Evolutionary conservation across 2,113 vertebrate species (phyloP), one percentile per base, ranked within the genome.

Genomic region (Sapayoa aenigma): DNA sequence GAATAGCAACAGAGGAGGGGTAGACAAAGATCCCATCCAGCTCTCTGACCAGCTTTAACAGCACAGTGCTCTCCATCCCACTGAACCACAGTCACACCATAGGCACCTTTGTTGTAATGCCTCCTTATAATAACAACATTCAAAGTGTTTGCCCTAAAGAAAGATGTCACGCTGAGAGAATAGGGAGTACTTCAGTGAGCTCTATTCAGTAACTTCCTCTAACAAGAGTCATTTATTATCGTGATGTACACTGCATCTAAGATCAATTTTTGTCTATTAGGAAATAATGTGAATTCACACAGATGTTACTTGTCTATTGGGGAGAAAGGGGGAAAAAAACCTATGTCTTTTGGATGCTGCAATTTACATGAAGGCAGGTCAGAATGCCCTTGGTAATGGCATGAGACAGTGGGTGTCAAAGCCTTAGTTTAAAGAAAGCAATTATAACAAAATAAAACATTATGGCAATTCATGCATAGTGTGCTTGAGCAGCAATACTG

Each of bases 391-490:
- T 90, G 63, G 75, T 93, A 87, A 97, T 88, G 66, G 59, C 69
- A 84, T 56, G 78, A 69, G 93, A 93, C 87, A 83, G 81, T 88
- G 84, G 82, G 63, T 91, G 52, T 95, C 88, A 95, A 93, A 93
- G 80, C 46, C 66, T 96, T 87, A 68, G 93, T 87, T 96, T 96
- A 89, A 95, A 93, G 79, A 97, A 96, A 84, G 77, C 82, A 95
- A 92, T 97, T 95, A 87, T 80, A 94, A 83, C 86, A 97, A 96
- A 97, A 97, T 96, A 95, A 96, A 96, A 95, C 90, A 97, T 97
- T 90, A 95, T 84, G 62, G 90, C 85, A 90, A 58, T 68, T 80
- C 90, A 72, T 94, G 84, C 81, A 83, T 81, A 92, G 93, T 72
- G 76, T 84, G 62, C 90, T 88, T 88, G 75, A 77, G 84, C 55